Percentiles rank a stretch among this genome's conserved stretches.
Evolutionary conservation across 2,113 vertebrate genomes (phyloP).

Genomic region (Odocoileus virginianus): DNA sequence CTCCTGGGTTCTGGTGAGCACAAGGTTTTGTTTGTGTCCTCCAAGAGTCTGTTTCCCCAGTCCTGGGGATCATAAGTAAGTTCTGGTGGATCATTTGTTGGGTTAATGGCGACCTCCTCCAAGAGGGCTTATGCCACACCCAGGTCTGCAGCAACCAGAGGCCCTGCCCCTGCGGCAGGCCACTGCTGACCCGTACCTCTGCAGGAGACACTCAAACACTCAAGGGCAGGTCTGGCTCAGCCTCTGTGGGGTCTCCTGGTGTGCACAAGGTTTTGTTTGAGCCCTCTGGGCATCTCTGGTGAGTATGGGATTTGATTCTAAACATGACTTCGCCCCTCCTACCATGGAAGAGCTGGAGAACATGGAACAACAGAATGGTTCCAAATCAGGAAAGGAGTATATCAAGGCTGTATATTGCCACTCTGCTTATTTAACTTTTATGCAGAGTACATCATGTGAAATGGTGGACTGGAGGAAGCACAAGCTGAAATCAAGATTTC

Average conservation of each 20-base stretch:
- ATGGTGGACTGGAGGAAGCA: not conserved
- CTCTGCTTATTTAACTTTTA: not conserved
- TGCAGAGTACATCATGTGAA: not conserved
- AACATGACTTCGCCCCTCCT: not conserved
- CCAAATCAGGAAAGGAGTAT: not conserved
- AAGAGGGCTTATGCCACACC: not conserved
- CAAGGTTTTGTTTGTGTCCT: not conserved
- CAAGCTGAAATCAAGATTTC: not conserved
- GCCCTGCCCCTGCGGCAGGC: not conserved
- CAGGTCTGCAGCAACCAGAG: not conserved
- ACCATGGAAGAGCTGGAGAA: not conserved
- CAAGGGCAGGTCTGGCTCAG: not conserved
- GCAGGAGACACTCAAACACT: not conserved
- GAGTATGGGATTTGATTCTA: not conserved
- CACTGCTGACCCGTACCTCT: not conserved
- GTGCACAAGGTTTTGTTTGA: not conserved
- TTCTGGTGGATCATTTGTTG: not conserved
- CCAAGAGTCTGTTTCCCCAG: not conserved
- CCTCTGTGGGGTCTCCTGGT: not conserved
- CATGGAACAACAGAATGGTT: not conserved
- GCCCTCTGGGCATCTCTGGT: not conserved
- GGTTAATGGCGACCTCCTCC: not conserved
- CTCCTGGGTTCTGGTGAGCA: not conserved
- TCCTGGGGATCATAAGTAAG: too few relatives aligned
- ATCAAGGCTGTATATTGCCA: not conserved